These are phyloP conservation scores for Heliconius aoede DNA, from an alignment of 2,888 invertebrate species.

Conservation along the genomic window DNA sequence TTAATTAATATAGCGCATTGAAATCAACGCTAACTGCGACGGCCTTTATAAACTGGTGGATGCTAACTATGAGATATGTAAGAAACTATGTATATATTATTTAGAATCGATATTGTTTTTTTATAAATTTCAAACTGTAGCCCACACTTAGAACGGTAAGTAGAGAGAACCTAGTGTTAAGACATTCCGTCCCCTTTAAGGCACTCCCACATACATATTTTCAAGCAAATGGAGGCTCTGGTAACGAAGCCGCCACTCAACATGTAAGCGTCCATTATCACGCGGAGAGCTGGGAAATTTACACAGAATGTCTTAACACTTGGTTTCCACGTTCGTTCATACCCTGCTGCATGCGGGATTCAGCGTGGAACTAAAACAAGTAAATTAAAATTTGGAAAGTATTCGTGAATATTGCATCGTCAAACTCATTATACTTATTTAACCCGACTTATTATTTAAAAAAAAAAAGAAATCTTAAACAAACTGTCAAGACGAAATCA, in stretches of 20 bases:
- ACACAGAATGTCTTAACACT: no score
- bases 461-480: neutral
- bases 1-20: conserved; percentile 57
- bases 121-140: neutral
- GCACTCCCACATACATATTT: no score
- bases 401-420: neutral
- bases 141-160: neutral
- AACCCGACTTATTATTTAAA: neutral
- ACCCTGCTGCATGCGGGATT: no score
- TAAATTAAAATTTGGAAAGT: no score
- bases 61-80: neutral
- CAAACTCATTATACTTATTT: neutral
- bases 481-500: neutral
- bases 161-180: neutral
- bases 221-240: no score
- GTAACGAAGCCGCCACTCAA: neutral
- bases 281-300: no score
- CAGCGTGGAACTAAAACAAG: no score
- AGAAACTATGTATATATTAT: neutral
- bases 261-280: neutral
- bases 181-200: neutral
- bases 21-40: conserved; percentile 44
- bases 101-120: neutral
- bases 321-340: no score
- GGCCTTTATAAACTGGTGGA: neutral